Base-by-base conservation (phyloP, 2,888 invertebrate genomes). In the Apamea anceps region DNA sequence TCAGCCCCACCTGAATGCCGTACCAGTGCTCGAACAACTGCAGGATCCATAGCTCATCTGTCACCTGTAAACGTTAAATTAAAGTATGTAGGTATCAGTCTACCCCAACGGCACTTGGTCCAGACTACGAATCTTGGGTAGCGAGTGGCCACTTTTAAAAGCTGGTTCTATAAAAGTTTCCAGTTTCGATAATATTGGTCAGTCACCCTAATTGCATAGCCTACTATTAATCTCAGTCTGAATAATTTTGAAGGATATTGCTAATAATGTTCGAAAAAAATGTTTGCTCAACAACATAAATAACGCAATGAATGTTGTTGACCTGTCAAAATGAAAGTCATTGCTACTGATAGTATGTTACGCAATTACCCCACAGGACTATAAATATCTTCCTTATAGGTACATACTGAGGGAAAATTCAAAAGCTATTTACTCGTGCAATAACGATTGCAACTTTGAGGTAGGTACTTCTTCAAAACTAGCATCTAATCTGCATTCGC, bases 1-100 rank as follows among this genome's bases (percentile, higher is more conserved):
- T 97, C 97, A 99, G 98, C 93, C 98, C 98, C 94, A 99, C 98
- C 97, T 99, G 99, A 91, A 98, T 98, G 77, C 98, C 98, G 97
- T 99, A 99, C 99, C 99, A 99, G 96, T 98, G 98, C 98, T 99
- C 97, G 87, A 98, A 97, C 89, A 97, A 95, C 92, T 97, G 97
- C 57, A 98, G 94, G 73, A 97, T 97, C 98, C 98, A 97, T 7
- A 98, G 94, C 94, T 98, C 98, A 82, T 98, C 98, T 51, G 97
- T 97, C 88, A 97, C 96, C 97, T 97, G 91, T 0, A 85, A 75
- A 79, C 15, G 72, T 12, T 5, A 32, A 67, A 21, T n/a, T 72
- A n/a, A 13, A 62, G 62, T 62, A 28, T 62, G 28, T 62, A 62
- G 25, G 51, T 51, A 51, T 1, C 15, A 28, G 7, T 8, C 28